A percentile compares a stretch with the other conserved stretches of the same genome.
phyloP scores from a whole-genome alignment of 2,888 invertebrate species.

The Galerucella nymphaeae region DNA sequence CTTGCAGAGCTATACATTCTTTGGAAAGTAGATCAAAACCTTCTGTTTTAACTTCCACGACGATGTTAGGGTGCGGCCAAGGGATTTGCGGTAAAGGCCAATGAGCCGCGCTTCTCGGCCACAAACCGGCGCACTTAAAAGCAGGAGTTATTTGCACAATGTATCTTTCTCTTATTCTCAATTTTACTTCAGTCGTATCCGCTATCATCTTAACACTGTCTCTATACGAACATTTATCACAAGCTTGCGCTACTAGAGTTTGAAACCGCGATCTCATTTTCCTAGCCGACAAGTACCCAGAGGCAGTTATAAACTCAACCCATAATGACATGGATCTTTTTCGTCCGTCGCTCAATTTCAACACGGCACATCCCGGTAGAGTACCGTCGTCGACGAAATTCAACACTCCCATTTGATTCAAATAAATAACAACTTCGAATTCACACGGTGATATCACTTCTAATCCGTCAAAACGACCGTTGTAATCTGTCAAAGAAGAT shows the following conservation, averaged over 20 bases:
- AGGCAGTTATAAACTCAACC: constrained; percentile 93
- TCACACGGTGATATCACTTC: constrained; percentile 82
- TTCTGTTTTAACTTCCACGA: constrained; percentile 84
- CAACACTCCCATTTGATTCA: constrained; percentile 90
- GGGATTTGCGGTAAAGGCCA: constrained; percentile 83
- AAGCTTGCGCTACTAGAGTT: constrained; percentile 78
- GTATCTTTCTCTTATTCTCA: constrained; percentile 80
- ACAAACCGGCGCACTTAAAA: constrained; percentile 84
- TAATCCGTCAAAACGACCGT: constrained; percentile 81
- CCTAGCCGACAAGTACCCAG: constrained; percentile 84
- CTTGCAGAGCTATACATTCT: constrained; percentile 74
- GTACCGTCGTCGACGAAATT: constrained; percentile 90
- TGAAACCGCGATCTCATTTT: constrained; percentile 89
- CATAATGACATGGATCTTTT: constrained; percentile 89
- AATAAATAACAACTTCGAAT: constrained; percentile 84
- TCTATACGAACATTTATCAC: constrained; percentile 83
- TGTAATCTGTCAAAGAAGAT: constrained; percentile 79
- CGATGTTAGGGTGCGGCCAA: constrained; percentile 85
- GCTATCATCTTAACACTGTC: constrained; percentile 85
- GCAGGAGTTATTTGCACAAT: constrained; percentile 87
- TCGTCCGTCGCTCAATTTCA: constrained; percentile 86
- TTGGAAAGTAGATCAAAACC: constrained; percentile 85
- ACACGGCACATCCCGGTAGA: constrained; percentile 83
- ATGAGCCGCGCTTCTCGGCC: constrained; percentile 85
- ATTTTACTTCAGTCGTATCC: constrained; percentile 83